Evolutionary conservation across 2,797 vertebrate genomes (phyloP).

Genomic region (Cuculus canorus): DNA sequence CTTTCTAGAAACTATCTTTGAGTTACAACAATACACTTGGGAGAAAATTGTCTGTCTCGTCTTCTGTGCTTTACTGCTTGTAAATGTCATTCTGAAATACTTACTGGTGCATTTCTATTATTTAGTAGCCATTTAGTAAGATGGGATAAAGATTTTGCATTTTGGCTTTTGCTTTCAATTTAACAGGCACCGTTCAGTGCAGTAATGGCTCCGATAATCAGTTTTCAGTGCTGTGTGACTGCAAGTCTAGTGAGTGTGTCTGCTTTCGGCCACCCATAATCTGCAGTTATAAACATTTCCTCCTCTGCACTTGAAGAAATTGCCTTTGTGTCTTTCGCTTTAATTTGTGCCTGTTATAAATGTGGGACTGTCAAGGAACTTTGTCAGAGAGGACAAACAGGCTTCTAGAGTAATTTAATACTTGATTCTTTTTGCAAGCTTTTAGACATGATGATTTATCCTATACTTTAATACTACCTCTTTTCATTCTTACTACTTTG

Average conservation of each 20-base stretch:
- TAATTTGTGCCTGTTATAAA: background rate
- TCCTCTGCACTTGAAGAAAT: background rate
- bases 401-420: background rate
- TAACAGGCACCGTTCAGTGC: background rate
- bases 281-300: background rate
- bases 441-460: conserved; percentile 30
- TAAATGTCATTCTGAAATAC: conserved; percentile 13
- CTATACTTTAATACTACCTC: conserved; percentile 5
- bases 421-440: background rate
- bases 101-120: conserved; percentile 13
- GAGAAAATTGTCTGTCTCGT: conserved; percentile 20
- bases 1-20: background rate
- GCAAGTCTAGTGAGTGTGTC: background rate
- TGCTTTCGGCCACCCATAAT: background rate
- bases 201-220: background rate
- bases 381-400: background rate
- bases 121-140: conserved; percentile 41
- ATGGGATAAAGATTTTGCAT: conserved; percentile 32
- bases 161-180: conserved; percentile 34
- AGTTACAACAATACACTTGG: background rate
- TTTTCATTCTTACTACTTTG: conserved; percentile 1
- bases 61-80: conserved; percentile 14
- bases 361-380: background rate
- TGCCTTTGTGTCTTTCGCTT: background rate
- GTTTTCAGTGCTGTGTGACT: background rate